Conservation (phyloP, 2,888 invertebrate species). For the Minunthozetes semirufus region DNA sequence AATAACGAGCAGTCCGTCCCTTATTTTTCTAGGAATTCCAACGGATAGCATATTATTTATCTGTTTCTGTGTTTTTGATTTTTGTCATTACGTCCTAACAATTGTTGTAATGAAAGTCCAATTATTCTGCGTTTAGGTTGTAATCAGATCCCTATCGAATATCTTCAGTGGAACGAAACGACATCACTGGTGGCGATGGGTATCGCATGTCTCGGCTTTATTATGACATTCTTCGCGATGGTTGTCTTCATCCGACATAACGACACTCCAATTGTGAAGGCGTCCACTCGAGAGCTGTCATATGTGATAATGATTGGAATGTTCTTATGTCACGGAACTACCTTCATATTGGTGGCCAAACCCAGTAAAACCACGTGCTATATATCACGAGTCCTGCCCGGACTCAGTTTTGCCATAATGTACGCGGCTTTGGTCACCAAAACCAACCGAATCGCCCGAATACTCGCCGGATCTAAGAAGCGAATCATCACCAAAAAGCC, state of each 20-base stretch:
- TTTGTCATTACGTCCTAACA: too few species aligned
- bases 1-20: too few species aligned
- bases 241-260: conserved; percentile 76
- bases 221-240: conserved; percentile 67
- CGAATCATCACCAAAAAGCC: conserved; percentile 82
- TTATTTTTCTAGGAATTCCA: too few species aligned
- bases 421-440: conserved; percentile 94
- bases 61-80: too few species aligned
- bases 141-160: conserved; percentile 57
- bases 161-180: conserved; percentile 58
- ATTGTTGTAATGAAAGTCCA: too few species aligned
- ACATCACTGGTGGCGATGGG: conserved; percentile 59
- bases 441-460: conserved; percentile 91
- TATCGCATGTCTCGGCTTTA: conserved; percentile 74
- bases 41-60: too few species aligned
- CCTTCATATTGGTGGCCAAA: conserved; percentile 77
- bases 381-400: conserved; percentile 82
- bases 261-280: conserved; percentile 93
- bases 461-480: conserved; percentile 92
- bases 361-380: conserved; percentile 72
- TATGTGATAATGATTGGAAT: conserved; percentile 79
- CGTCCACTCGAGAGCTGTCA: conserved; percentile 66
- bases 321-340: conserved; percentile 78
- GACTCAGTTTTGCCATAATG: conserved; percentile 92
- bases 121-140: conserved; percentile 50